Conservation (phyloP, 2,797 vertebrate species). For the Melanogrammus aeglefinus region DNA sequence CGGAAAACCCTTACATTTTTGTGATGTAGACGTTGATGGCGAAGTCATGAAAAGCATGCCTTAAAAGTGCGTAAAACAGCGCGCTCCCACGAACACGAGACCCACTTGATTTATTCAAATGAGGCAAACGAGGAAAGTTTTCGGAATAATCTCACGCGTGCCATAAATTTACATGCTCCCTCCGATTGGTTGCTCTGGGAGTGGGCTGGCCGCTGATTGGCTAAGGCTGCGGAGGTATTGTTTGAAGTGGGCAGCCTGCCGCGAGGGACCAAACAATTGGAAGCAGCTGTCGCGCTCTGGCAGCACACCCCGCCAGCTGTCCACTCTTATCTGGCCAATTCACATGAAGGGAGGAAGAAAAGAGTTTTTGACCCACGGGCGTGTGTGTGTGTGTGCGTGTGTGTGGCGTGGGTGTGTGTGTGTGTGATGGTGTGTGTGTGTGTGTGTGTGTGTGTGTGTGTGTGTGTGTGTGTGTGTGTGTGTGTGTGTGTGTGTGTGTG, state of each 20-base stretch:
- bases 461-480: too few species aligned
- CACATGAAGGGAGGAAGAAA: conserved; percentile 89
- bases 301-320: conserved; percentile 99
- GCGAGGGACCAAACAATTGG: conserved; percentile 95
- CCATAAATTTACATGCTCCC: conserved; percentile 91
- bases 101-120: conserved; percentile 80
- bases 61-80: conserved; percentile 1
- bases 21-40: background rate
- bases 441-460: conserved; percentile 6
- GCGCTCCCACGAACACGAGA: conserved; percentile 57
- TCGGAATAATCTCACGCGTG: conserved; percentile 92
- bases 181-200: conserved; percentile 75
- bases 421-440: conserved; percentile 26
- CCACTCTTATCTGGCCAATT: conserved; percentile 96
- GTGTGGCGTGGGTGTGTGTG: conserved; percentile 22
- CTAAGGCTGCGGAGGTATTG: conserved; percentile 82
- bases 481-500: too few species aligned
- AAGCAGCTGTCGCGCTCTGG: conserved; percentile 98
- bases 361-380: conserved; percentile 92
- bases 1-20: too few species aligned
- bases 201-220: conserved; percentile 80
- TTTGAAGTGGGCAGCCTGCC: conserved; percentile 99
- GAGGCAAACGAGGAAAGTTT: conserved; percentile 77
- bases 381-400: conserved; percentile 43
- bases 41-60: background rate